These are phyloP conservation scores for Odontamblyopus rebecca DNA, from an alignment of 2,797 vertebrate genomes.

Conservation along the genomic window DNA sequence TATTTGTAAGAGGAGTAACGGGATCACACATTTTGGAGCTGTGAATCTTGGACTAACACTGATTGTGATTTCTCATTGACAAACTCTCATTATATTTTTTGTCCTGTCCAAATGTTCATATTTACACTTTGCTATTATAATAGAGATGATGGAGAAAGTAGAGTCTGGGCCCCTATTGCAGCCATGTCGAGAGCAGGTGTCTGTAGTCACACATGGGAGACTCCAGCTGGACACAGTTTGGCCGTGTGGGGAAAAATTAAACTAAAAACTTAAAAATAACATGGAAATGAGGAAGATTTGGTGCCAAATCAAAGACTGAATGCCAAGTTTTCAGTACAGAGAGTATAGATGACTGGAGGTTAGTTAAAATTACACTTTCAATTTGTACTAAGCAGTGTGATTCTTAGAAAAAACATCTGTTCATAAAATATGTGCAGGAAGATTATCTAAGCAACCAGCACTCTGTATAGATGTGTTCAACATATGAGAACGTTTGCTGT, in stretches of 20 bases:
- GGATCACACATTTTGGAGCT: neutral
- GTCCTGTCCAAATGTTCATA: constrained; percentile 6
- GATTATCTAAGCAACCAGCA: too few species aligned
- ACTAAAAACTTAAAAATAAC: constrained; percentile 16
- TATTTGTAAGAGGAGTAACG: neutral
- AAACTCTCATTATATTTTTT: neutral
- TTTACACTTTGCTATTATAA: neutral
- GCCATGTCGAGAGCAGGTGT: constrained; percentile 42
- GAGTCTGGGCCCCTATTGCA: constrained; percentile 21
- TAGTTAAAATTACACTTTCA: neutral
- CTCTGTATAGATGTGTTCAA: too few species aligned
- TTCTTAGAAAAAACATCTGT: too few species aligned
- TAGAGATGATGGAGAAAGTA: neutral
- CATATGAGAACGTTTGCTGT: too few species aligned
- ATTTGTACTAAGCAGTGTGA: too few species aligned
- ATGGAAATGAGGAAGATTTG: neutral
- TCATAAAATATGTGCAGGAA: too few species aligned
- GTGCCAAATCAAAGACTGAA: constrained; percentile 1
- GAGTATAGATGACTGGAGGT: neutral
- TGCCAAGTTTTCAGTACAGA: neutral
- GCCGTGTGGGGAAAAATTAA: constrained; percentile 10
- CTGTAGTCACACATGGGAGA: constrained; percentile 35
- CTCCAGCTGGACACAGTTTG: constrained; percentile 39
- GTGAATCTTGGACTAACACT: constrained; percentile 2
- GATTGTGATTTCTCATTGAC: neutral